Evolutionary conservation across 2,888 invertebrate genomes (phyloP).

Genomic region (Cremastobaeus sp.): DNA sequence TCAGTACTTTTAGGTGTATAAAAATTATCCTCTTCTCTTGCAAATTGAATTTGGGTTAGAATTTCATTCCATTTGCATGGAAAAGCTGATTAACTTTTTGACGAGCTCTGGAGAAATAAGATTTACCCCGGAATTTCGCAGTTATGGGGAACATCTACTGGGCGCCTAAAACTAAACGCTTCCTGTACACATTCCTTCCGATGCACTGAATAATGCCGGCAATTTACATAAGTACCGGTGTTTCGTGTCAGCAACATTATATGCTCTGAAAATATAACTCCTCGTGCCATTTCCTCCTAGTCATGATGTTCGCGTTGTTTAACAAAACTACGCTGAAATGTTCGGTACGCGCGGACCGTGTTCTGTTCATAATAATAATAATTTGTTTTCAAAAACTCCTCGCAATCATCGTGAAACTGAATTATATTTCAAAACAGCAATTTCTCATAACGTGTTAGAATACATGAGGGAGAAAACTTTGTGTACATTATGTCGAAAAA

Average conservation of each 20-base stretch:
- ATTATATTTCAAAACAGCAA: no score
- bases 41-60: no score
- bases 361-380: conserved; percentile 14
- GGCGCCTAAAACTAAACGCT: conserved; percentile 33
- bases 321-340: conserved; percentile 24
- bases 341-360: conserved; percentile 5
- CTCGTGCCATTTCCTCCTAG: conserved; percentile 26
- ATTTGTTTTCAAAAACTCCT: conserved; percentile 2
- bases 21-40: no score
- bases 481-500: no score
- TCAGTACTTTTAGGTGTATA: no score
- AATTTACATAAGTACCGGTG: conserved; percentile 53
- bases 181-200: conserved; percentile 26
- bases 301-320: conserved; percentile 20
- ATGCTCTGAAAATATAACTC: conserved; percentile 36
- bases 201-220: conserved; percentile 22
- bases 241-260: conserved; percentile 45
- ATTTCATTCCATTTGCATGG: background rate
- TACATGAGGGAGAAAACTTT: no score
- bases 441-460: no score
- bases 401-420: conserved; percentile 3
- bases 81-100: background rate
- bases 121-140: conserved; percentile 1
- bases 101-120: background rate
- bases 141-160: conserved; percentile 27